A percentile compares a stretch with the other conserved stretches of the same genome.
phyloP scores from a whole-genome alignment of 2,797 vertebrate species.

The Mareca penelope region DNA sequence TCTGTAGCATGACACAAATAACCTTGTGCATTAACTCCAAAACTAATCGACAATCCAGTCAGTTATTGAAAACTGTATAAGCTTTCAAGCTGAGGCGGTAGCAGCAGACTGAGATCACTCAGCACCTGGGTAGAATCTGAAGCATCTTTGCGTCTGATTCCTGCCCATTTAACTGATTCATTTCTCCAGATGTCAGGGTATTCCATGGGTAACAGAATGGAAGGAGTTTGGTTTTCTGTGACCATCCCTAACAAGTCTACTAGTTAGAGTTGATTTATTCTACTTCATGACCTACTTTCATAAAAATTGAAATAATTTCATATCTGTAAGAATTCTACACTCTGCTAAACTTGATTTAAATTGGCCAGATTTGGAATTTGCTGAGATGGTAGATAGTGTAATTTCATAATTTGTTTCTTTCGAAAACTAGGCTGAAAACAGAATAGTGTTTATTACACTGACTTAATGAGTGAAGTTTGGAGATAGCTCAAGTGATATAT shows the following conservation, averaged over 20 bases:
- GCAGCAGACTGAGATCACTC: neutral
- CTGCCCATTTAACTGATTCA: neutral
- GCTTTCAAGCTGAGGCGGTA: neutral
- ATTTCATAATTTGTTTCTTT: neutral
- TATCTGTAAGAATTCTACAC: neutral
- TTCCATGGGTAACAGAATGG: neutral
- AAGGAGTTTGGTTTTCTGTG: neutral
- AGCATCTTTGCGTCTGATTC: neutral
- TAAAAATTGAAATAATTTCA: neutral
- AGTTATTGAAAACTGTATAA: neutral
- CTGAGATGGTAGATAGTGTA: neutral
- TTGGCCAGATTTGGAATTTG: neutral
- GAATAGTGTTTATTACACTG: neutral
- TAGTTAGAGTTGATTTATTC: neutral
- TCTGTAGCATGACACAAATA: slow-evolving; percentile 24
- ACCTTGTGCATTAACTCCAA: slow-evolving; percentile 8
- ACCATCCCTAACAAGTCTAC: neutral
- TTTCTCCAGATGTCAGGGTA: neutral
- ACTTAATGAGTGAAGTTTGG: neutral
- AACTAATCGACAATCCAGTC: slow-evolving; percentile 2
- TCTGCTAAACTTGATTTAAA: neutral
- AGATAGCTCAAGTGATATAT: neutral
- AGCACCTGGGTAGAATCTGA: neutral
- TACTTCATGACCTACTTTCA: neutral
- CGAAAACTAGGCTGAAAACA: neutral